Conservation (phyloP, 35 echinoderm and acorn worm species). For the Heliocidaris erythrogramma region DNA sequence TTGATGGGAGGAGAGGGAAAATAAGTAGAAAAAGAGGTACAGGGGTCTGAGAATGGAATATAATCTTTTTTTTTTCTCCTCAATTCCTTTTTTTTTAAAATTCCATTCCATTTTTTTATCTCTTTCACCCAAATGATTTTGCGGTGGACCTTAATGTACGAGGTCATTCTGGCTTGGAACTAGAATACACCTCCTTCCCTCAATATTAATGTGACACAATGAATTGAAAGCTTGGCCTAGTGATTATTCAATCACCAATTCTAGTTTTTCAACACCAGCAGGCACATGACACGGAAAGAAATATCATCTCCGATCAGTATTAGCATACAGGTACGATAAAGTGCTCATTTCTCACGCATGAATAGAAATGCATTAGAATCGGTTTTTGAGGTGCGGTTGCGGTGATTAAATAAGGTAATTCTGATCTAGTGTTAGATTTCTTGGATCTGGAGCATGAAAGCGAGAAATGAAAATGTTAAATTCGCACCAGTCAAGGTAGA, state of each 20-base stretch:
- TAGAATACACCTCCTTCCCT: not conserved
- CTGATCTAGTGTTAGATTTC: not conserved
- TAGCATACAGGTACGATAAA: not conserved
- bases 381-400: not conserved
- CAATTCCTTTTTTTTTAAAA: no score
- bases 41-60: no score
- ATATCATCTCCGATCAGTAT: not conserved
- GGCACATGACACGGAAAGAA: not conserved
- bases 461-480: not conserved
- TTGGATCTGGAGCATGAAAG: not conserved
- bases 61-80: no score
- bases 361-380: not conserved
- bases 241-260: not conserved
- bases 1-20: no score
- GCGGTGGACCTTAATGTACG: no score
- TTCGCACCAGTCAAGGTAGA: not conserved
- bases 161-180: no score
- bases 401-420: not conserved
- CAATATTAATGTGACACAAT: not conserved
- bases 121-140: no score
- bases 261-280: not conserved
- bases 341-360: not conserved
- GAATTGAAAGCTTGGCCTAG: not conserved
- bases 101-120: no score
- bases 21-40: no score